Conservation (phyloP, 2,888 invertebrate genomes). For the Netelia inedita region DNA sequence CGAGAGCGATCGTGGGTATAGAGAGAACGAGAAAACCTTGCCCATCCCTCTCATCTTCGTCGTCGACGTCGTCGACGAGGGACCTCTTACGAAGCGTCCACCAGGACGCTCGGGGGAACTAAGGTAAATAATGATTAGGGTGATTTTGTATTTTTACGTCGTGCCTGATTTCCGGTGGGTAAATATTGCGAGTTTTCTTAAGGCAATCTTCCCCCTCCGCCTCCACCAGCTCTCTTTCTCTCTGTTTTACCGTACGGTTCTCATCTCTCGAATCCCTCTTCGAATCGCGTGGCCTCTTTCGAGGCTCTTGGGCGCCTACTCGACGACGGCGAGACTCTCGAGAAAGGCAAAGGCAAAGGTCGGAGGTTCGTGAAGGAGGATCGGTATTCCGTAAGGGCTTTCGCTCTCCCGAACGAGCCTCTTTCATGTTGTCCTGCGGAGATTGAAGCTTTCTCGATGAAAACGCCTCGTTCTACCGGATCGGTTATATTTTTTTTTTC, state of each 20-base stretch:
- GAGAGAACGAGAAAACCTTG: conserved; percentile 36
- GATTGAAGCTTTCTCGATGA: conserved; percentile 62
- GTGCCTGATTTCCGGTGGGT: conserved; percentile 82
- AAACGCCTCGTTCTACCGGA: not conserved
- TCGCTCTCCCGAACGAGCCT: conserved; percentile 58
- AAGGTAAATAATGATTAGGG: conserved; percentile 84
- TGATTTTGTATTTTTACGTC: conserved; percentile 83
- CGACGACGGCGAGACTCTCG: conserved; percentile 62
- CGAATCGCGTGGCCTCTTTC: conserved; percentile 64
- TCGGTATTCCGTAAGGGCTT: conserved; percentile 69
- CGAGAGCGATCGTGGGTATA: conserved; percentile 28
- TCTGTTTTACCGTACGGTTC: conserved; percentile 44
- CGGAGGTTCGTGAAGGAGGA: conserved; percentile 58
- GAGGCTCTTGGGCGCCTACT: conserved; percentile 56
- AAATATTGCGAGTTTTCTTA: conserved; percentile 84
- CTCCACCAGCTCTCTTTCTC: conserved; percentile 40
- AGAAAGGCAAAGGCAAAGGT: conserved; percentile 67
- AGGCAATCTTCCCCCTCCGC: conserved; percentile 72
- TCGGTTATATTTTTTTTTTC: not conserved
- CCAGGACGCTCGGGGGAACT: conserved; percentile 75
- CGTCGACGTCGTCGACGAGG: conserved; percentile 58
- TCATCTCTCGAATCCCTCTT: conserved; percentile 28
- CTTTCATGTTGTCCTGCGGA: conserved; percentile 69
- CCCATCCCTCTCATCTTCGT: conserved; percentile 27
- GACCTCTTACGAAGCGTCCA: conserved; percentile 61